Evolutionary conservation across 2,113 vertebrate species (phyloP), one percentile per base, ranked within the genome.

Genomic region (Syngnathus scovelli): DNA sequence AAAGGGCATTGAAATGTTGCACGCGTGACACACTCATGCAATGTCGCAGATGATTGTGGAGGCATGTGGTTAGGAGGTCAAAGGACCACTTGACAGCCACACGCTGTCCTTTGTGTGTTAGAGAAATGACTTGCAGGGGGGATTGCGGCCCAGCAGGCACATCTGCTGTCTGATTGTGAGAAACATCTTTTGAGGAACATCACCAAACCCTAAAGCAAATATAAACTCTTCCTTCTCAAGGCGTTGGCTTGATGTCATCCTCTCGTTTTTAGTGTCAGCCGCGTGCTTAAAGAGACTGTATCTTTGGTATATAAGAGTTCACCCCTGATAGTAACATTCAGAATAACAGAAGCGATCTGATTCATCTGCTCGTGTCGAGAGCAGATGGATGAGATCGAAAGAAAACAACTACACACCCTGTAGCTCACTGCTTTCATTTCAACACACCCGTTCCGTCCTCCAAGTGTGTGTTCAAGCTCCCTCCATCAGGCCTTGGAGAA

Each of bases 401-500:
- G 51, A n/a, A 60, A 33, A 38, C 8, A 58, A 56, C 67, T 68
- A 65, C 74, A 77, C 76, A 68, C 70, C 63, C 73, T 76, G 70
- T 60, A 73, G 79, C 61, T 68, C 46, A 51, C 55, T 49, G 36
- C 58, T 77, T 71, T 54, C 55, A 21, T 67, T 27, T 62, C 27
- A 59, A 51, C 73, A 71, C 49, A 21, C 10, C 54, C 68, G 58
- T 33, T 52, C 68, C 72, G 51, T 54, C 62, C 67, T 72, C 67
- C 71, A 15, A 64, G 61, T 56, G 36, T 70, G 52, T 43, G 52
- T 56, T 67, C 70, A 52, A 15, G 37, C 44, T 33, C 69, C 59
- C 49, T 55, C 51, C 68, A 67, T 98, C 92, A 99, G 88, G 95
- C 95, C 89, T 98, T 98, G 78, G 96, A 95, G 90, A 96, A 98